Evolutionary conservation across 2,888 invertebrate genomes (phyloP), one percentile per base, ranked within the genome.

Genomic region (Erebia palarica): DNA sequence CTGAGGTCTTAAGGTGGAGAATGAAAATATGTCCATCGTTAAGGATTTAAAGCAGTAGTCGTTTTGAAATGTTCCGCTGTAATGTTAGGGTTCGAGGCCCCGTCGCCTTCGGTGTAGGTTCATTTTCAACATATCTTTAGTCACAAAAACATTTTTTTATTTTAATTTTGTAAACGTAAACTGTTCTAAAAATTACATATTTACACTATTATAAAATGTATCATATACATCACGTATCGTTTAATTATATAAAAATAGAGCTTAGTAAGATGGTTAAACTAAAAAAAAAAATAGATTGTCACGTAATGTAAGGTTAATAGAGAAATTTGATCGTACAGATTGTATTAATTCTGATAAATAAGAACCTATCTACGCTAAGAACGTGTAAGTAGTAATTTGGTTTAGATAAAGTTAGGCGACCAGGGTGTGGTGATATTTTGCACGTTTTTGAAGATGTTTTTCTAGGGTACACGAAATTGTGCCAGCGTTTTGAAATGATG

Each of bases 361-460:
- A 18, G 83, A 89, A 88, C 86, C 86, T 88, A 86, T 83, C 78
- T 89, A 88, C 83, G 81, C 79, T 90, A 89, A 89, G 87, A 85
- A 84, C 86, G 87, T 90, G 88, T 89, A 85, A 84, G 91, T 91
- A 91, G 87, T 85, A 87, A 89, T 87, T 91, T 87, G 90, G 89
- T 90, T 90, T 91, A 92, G 88, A 89, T 91, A 91, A 91, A 86
- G 89, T 91, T 93, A 93, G 92, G 93, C 84, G 92, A 93, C 93
- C 93, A 93, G 93, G 93, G 93, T 93, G 93, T 88, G 93, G 92
- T 92, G 93, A 92, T 93, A 93, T 92, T 92, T 92, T 92, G 92
- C 91, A 92, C 90, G 92, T 92, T 93, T 93, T 92, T 92, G 92
- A 92, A 89, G 88, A 92, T 91, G 91, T 93, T 91, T 92, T 93